phyloP scores from a whole-genome alignment of 2,888 invertebrate genomes.

The Gasteruption jaculator region DNA sequence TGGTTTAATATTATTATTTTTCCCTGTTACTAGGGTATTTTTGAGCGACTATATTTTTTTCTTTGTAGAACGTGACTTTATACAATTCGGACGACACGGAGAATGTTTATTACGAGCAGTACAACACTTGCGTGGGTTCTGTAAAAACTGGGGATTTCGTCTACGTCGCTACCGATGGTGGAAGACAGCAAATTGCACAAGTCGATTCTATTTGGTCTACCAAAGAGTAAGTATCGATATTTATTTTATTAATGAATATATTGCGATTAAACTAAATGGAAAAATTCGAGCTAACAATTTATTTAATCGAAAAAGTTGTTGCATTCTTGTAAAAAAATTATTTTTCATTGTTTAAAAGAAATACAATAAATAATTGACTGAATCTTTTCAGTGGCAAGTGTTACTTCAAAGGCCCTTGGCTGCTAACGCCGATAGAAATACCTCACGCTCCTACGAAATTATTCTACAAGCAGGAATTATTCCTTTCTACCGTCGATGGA shows the following conservation, averaged over 20 bases:
- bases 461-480: constrained; percentile 91
- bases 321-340: no score
- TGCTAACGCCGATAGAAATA: constrained; percentile 84
- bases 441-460: constrained; percentile 72
- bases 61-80: constrained; percentile 71
- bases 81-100: constrained; percentile 70
- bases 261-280: no score
- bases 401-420: constrained; percentile 91
- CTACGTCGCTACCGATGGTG: constrained; percentile 87
- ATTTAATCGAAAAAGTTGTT: no score
- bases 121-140: constrained; percentile 78
- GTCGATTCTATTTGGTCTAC: constrained; percentile 95
- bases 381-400: constrained; percentile 69
- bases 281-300: no score
- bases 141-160: constrained; percentile 92
- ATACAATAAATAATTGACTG: constrained; percentile 1
- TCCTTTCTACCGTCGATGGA: constrained; percentile 86
- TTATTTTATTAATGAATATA: no score
- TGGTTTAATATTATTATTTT: no score
- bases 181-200: constrained; percentile 86
- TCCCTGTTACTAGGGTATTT: no score
- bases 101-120: constrained; percentile 89
- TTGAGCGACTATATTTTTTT: constrained; percentile 3
- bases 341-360: no score
- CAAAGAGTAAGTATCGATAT: constrained; percentile 73